Percentiles rank a stretch among this genome's conserved stretches.
phyloP scores from a whole-genome alignment of 2,113 vertebrate genomes.

The Falco punctatus region DNA sequence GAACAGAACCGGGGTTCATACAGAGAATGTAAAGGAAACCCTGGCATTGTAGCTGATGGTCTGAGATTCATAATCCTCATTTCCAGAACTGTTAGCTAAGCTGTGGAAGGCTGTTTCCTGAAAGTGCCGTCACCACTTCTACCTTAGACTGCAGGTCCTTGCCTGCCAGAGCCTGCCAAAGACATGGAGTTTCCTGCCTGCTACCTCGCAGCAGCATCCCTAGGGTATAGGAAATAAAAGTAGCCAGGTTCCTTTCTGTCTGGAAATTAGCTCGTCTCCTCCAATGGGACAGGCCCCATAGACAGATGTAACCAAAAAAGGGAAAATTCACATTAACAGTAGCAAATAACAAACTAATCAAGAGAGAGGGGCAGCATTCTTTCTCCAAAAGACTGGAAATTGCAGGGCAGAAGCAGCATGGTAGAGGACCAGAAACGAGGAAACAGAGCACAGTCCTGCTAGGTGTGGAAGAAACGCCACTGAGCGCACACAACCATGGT shows the following conservation, averaged over 20 bases:
- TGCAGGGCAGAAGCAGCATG: not conserved
- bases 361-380: not conserved
- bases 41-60: not conserved
- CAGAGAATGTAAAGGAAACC: not conserved
- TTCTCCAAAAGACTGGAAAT: not conserved
- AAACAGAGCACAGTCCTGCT: not conserved
- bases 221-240: not conserved
- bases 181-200: not conserved
- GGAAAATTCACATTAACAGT: not conserved
- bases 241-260: not conserved
- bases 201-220: not conserved
- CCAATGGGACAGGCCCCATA: not conserved
- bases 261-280: not conserved
- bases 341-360: not conserved
- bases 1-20: not conserved
- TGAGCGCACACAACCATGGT: accelerated
- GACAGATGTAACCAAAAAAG: not conserved
- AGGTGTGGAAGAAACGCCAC: not conserved
- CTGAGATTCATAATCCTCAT: not conserved
- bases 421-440: not conserved
- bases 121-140: not conserved
- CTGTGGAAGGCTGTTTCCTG: not conserved
- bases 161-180: conserved; percentile 18
- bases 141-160: not conserved
- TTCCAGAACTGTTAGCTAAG: not conserved